A percentile compares a stretch with the other conserved stretches of the same genome.
These are phyloP conservation scores for Ephialtes manifestator DNA, from an alignment of 2,888 invertebrate species.

Conservation along the genomic window DNA sequence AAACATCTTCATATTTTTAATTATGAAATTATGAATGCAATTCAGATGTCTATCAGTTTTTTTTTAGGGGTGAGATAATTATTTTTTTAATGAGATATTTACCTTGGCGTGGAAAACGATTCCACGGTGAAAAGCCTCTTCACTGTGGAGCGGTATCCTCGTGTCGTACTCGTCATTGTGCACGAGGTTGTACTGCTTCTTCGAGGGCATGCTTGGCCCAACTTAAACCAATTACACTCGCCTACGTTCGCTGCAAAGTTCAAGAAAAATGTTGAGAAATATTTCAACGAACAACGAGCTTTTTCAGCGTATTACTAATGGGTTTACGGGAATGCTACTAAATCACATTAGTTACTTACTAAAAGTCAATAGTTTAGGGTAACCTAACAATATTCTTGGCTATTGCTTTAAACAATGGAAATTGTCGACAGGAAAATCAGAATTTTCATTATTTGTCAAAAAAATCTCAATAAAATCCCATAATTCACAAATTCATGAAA, in stretches of 20 bases:
- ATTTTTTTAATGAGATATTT: slow-evolving; percentile 78
- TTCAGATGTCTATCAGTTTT: background rate
- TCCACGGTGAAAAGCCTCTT: slow-evolving; percentile 98
- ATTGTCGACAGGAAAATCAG: background rate
- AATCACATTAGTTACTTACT: background rate
- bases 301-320: background rate
- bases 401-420: background rate
- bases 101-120: slow-evolving; percentile 99
- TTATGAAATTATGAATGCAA: background rate
- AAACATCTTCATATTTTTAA: background rate
- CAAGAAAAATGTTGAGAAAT: slow-evolving; percentile 35
- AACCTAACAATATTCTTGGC: background rate
- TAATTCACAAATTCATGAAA: too few relatives aligned
- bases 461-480: too few relatives aligned
- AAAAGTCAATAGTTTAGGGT: background rate
- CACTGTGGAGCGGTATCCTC: slow-evolving; percentile 98
- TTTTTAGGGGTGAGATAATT: slow-evolving; percentile 3
- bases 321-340: background rate
- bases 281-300: background rate
- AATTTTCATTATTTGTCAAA: too few relatives aligned
- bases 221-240: slow-evolving; percentile 82
- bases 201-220: slow-evolving; percentile 92
- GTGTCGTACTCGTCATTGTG: slow-evolving; percentile 98
- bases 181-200: slow-evolving; percentile 97
- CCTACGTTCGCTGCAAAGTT: slow-evolving; percentile 83